phyloP scores from a whole-genome alignment of 1,140 invertebrate genomes.

The Diachasmimorpha longicaudata region DNA sequence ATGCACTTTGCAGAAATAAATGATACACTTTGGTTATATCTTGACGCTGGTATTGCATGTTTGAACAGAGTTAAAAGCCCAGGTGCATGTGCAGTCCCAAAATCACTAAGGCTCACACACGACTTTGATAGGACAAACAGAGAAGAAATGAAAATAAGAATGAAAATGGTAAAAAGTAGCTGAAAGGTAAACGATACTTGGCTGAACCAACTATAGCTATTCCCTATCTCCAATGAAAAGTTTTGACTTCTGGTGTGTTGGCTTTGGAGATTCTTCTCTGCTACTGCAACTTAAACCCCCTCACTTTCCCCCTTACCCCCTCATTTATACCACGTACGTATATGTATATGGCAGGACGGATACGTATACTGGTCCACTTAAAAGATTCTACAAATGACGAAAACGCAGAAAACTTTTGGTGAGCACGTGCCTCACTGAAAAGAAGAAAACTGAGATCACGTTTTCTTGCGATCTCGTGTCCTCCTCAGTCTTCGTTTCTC shows the following conservation, averaged over 20 bases:
- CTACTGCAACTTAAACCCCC: background rate
- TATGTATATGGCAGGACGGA: background rate
- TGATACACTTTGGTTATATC: background rate
- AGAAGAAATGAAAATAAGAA: background rate
- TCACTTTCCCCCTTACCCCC: background rate
- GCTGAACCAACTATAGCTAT: background rate
- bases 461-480: background rate
- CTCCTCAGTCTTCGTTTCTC: background rate
- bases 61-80: background rate
- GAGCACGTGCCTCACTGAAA: constrained; percentile 4
- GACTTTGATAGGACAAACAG: constrained; percentile 7
- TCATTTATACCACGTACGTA: background rate
- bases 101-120: constrained; percentile 3
- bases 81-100: background rate
- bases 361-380: background rate
- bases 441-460: background rate
- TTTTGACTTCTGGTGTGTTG: constrained; percentile 2
- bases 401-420: constrained; percentile 9
- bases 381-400: background rate
- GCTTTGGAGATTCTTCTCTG: constrained; percentile 4
- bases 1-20: background rate
- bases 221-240: constrained; percentile 1
- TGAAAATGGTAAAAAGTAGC: background rate
- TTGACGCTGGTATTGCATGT: background rate
- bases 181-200: constrained; percentile 2